Conservation (phyloP, 2,888 invertebrate species). For the Coenonympha arcania region DNA sequence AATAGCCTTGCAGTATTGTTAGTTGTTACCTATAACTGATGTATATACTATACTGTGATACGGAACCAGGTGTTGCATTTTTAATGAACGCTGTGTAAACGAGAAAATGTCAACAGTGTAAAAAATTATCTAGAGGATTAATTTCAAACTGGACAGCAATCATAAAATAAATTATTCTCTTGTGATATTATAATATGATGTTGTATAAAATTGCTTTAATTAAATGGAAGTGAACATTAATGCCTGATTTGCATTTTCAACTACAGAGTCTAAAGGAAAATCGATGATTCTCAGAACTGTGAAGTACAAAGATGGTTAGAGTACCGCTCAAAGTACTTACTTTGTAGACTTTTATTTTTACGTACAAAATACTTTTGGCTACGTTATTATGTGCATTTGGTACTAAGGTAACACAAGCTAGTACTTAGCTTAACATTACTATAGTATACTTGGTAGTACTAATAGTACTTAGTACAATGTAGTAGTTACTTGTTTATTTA, state of each 20-base stretch:
- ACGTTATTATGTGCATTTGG: too few species aligned
- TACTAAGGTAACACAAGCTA: too few species aligned
- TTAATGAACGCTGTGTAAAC: constrained; percentile 29
- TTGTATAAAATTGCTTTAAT: constrained; percentile 4
- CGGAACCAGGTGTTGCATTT: constrained; percentile 32
- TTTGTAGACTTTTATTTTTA: too few species aligned
- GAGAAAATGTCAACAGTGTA: constrained; percentile 28
- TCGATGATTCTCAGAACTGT: neutral
- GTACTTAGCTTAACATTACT: too few species aligned
- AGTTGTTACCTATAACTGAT: neutral
- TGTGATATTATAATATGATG: neutral
- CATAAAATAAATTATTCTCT: neutral
- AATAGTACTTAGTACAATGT: too few species aligned
- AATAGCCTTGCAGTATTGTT: neutral
- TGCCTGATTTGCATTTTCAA: constrained; percentile 7
- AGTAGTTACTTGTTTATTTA: too few species aligned
- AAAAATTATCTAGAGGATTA: constrained; percentile 21
- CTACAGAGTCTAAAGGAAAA: constrained; percentile 3
- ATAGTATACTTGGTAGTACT: too few species aligned
- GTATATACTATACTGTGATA: too few species aligned
- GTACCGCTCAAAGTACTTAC: neutral
- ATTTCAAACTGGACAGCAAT: constrained; percentile 5
- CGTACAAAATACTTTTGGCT: too few species aligned
- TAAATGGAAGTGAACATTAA: neutral
- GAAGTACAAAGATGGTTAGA: constrained; percentile 14